phyloP scores from a whole-genome alignment of 2,113 vertebrate species.

The Pelodiscus sinensis region DNA sequence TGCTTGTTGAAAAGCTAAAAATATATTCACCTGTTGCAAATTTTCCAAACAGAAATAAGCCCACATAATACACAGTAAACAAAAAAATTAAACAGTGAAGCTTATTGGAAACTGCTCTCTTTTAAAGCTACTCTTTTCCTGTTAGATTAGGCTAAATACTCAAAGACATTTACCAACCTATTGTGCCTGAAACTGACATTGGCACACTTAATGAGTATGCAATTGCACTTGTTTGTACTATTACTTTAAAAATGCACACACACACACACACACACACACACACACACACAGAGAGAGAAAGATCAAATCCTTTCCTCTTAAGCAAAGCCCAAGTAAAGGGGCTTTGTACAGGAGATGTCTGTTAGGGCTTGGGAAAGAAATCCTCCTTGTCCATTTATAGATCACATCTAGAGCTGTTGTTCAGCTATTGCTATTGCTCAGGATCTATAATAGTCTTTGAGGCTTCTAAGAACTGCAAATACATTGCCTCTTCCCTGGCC shows the following conservation, averaged over 20 bases:
- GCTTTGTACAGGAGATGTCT: not conserved
- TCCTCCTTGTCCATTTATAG: not conserved
- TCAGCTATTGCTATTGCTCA: not conserved
- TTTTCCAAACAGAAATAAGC: conserved; percentile 60
- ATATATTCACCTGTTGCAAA: conserved; percentile 63
- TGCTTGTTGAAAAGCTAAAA: conserved; percentile 62
- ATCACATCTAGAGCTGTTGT: conserved; percentile 3
- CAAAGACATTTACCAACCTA: not conserved
- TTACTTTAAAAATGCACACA: not conserved
- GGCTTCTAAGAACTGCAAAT: not conserved
- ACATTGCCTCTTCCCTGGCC: not conserved
- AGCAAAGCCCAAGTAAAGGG: not conserved
- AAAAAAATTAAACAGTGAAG: conserved; percentile 51
- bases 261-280: fast-evolving
- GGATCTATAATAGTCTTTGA: not conserved
- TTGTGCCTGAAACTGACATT: not conserved
- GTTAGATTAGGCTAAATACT: not conserved
- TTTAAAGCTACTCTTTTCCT: conserved; percentile 9
- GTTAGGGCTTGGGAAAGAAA: not conserved
- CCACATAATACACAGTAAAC: conserved; percentile 46
- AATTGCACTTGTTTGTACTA: not conserved
- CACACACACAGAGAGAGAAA: not conserved
- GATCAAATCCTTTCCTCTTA: not conserved
- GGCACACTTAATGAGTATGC: not conserved
- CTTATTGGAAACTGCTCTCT: conserved; percentile 46